A percentile compares a stretch with the other conserved stretches of the same genome.
phyloP scores from a whole-genome alignment of 2,888 invertebrate species.

The Platycnemis pennipes region DNA sequence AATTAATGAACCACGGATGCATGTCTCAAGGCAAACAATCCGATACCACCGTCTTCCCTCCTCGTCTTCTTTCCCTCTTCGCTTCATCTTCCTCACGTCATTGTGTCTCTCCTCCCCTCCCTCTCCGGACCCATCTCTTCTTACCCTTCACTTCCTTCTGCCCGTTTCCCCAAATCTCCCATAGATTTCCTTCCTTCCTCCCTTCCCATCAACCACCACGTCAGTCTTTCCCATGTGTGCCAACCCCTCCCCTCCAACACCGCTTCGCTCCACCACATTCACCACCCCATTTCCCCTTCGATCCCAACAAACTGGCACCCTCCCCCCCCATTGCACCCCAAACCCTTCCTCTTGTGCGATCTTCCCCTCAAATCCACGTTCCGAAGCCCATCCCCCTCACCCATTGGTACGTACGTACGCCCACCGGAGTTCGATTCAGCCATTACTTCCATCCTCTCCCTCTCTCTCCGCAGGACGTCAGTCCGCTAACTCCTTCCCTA shows the following conservation, averaged over 20 bases:
- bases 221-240: neutral
- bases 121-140: too few relatives aligned
- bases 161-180: constrained; percentile 4
- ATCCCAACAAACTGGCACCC: neutral
- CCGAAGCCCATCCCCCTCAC: neutral
- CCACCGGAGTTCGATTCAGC: neutral
- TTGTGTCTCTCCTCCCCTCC: neutral
- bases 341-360: neutral
- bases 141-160: neutral
- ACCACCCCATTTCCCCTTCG: neutral
- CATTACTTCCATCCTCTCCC: neutral
- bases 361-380: neutral
- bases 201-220: neutral
- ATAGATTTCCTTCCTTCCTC: neutral
- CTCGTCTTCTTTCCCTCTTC: neutral
- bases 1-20: neutral
- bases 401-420: neutral
- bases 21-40: neutral
- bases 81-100: neutral
- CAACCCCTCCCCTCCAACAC: neutral
- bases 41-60: neutral
- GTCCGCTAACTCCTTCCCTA: neutral
- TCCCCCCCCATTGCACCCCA: neutral
- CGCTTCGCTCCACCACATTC: neutral
- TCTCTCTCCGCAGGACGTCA: neutral